Percentiles rank a stretch among this genome's conserved stretches.
Evolutionary conservation across 2,113 vertebrate species (phyloP).

Genomic region (Carassius carassius): DNA sequence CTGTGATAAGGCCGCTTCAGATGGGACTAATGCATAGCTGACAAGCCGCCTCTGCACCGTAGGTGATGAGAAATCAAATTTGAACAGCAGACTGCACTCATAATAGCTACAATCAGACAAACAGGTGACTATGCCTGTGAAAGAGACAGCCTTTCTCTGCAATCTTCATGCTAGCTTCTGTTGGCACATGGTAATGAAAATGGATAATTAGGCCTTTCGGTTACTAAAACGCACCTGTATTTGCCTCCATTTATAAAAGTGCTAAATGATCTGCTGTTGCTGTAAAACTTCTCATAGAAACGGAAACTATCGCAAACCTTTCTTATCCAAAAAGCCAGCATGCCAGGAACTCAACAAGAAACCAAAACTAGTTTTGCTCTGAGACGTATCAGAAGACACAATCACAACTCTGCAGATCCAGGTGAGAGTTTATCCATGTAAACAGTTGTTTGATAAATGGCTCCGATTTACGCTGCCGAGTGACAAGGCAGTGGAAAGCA

Average conservation of each 20-base stretch:
- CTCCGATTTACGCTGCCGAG: conserved; percentile 46
- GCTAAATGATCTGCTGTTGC: background rate
- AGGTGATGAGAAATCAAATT: conserved; percentile 42
- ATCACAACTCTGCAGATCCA: conserved; percentile 23
- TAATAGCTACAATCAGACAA: conserved; percentile 43
- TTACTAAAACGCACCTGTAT: conserved; percentile 23
- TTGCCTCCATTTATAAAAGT: conserved; percentile 12
- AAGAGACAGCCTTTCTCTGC: background rate
- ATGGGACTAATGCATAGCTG: conserved; percentile 26
- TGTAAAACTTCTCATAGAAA: background rate
- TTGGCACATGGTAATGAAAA: conserved; percentile 10
- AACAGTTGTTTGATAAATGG: conserved; percentile 35
- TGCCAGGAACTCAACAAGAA: background rate
- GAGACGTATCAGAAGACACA: background rate
- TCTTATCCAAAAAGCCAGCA: background rate
- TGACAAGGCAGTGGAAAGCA: conserved; percentile 46
- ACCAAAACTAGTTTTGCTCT: background rate
- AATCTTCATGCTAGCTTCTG: conserved; percentile 30
- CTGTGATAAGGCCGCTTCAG: conserved; percentile 43
- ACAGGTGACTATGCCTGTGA: conserved; percentile 13
- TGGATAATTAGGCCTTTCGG: conserved; percentile 31
- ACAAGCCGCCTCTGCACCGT: conserved; percentile 32
- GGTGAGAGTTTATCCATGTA: conserved; percentile 14
- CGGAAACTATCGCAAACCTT: background rate
- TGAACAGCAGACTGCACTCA: conserved; percentile 34